A percentile compares a stretch with the other conserved stretches of the same genome.
Conservation (phyloP, 2,888 invertebrate species). For the Xanthorhoe spadicearia region DNA sequence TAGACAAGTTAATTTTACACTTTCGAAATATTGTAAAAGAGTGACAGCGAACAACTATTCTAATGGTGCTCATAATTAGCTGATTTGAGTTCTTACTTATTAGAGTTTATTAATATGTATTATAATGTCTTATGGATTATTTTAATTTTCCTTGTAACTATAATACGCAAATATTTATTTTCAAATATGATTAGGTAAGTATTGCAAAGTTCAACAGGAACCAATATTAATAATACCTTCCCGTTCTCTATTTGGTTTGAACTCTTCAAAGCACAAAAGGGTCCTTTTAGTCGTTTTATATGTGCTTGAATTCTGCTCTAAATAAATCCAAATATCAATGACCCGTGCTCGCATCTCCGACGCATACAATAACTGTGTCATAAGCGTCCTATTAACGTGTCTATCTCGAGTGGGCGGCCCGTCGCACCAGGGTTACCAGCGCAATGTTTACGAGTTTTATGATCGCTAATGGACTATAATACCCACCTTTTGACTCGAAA, state of each 20-base stretch:
- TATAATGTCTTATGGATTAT: too few species aligned
- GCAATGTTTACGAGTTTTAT: conserved; percentile 63
- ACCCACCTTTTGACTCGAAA: conserved; percentile 62
- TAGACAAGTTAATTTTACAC: conserved; percentile 23
- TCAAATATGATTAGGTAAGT: background rate
- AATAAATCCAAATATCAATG: conserved; percentile 35
- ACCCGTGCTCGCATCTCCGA: conserved; percentile 23
- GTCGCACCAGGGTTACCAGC: conserved; percentile 48
- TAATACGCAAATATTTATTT: background rate
- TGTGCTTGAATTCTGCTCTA: conserved; percentile 22
- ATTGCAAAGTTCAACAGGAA: background rate
- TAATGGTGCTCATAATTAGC: background rate
- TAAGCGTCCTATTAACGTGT: conserved; percentile 46
- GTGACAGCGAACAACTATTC: background rate
- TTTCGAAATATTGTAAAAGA: conserved; percentile 38
- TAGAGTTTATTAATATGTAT: too few species aligned
- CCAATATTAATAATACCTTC: background rate
- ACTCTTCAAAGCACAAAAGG: conserved; percentile 19
- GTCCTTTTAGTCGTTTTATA: conserved; percentile 17
- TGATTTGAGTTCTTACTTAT: too few species aligned
- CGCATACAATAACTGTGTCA: conserved; percentile 40
- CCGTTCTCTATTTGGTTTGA: background rate
- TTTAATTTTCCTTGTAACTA: background rate
- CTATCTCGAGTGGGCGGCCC: conserved; percentile 48
- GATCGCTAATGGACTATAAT: conserved; percentile 67